phyloP scores from a whole-genome alignment of 2,888 invertebrate species.

The Mechanitis mazaeus region DNA sequence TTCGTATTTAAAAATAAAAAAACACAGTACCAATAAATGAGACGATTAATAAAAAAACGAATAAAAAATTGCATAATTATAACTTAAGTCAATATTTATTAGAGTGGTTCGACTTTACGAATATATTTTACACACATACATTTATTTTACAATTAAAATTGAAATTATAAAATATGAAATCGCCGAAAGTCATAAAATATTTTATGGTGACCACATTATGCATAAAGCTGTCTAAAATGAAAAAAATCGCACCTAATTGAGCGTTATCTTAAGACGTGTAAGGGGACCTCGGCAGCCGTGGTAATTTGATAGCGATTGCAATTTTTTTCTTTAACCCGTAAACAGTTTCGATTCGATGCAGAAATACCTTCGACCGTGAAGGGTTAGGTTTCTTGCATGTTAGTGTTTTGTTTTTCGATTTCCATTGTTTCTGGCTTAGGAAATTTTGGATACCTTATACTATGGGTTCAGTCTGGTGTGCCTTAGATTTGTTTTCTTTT shows the following conservation, averaged over 20 bases:
- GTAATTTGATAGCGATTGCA: slow-evolving; percentile 55
- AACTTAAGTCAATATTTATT: too few species aligned
- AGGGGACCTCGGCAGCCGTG: slow-evolving; percentile 49
- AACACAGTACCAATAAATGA: too few species aligned
- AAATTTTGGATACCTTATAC: slow-evolving; percentile 21
- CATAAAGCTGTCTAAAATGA: slow-evolving; percentile 44
- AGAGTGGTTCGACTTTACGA: too few species aligned
- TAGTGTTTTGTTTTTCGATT: slow-evolving; percentile 27
- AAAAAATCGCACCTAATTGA: slow-evolving; percentile 65
- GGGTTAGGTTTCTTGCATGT: slow-evolving; percentile 57
- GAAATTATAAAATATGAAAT: not conserved
- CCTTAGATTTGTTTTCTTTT: not conserved
- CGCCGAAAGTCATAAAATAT: slow-evolving; percentile 3
- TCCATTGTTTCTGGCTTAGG: slow-evolving; percentile 21
- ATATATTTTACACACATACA: not conserved
- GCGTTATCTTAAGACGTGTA: slow-evolving; percentile 61
- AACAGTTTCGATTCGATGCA: slow-evolving; percentile 57
- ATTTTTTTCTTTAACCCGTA: slow-evolving; percentile 48
- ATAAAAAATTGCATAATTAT: too few species aligned
- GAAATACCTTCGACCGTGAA: slow-evolving; percentile 39
- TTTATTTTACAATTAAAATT: not conserved
- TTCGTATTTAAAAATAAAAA: too few species aligned
- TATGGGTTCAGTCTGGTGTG: not conserved
- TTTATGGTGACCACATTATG: slow-evolving; percentile 18
- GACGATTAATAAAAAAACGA: too few species aligned